A percentile compares a stretch with the other conserved stretches of the same genome.
Conservation (phyloP, 2,888 invertebrate genomes). For the Dioctria rufipes region DNA sequence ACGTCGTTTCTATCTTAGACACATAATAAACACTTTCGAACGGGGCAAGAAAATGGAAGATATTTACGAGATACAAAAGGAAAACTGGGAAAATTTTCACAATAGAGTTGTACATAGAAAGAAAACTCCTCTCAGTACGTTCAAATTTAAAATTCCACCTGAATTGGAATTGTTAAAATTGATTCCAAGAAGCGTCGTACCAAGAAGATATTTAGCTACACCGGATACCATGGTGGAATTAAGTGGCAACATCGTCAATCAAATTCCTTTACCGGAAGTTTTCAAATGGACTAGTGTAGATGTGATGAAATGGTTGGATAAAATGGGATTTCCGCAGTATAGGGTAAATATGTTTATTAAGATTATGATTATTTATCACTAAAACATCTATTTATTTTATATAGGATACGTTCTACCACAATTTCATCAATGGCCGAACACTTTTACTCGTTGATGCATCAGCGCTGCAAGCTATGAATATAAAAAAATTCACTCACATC, state of each 20-base stretch:
- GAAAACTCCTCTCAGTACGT: slow-evolving; percentile 57
- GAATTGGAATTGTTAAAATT: slow-evolving; percentile 67
- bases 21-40: no score
- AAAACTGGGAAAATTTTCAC: no score
- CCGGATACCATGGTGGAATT: slow-evolving; percentile 72
- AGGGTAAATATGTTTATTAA: slow-evolving; percentile 66
- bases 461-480: slow-evolving; percentile 71
- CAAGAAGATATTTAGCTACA: slow-evolving; percentile 64
- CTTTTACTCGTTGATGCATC: slow-evolving; percentile 73
- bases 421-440: slow-evolving; percentile 72
- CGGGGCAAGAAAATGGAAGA: no score
- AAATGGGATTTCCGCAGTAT: slow-evolving; percentile 73
- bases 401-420: slow-evolving; percentile 70
- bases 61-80: no score
- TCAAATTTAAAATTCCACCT: slow-evolving; percentile 57
- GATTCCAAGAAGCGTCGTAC: slow-evolving; percentile 59
- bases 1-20: no score
- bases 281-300: slow-evolving; percentile 72
- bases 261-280: slow-evolving; percentile 69
- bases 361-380: not conserved
- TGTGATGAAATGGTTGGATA: slow-evolving; percentile 73
- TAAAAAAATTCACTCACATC: slow-evolving; percentile 72
- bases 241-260: slow-evolving; percentile 69
- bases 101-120: not conserved
- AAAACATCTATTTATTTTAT: not conserved